phyloP scores from a whole-genome alignment of 2,113 vertebrate species.

The Labeo rohita region DNA sequence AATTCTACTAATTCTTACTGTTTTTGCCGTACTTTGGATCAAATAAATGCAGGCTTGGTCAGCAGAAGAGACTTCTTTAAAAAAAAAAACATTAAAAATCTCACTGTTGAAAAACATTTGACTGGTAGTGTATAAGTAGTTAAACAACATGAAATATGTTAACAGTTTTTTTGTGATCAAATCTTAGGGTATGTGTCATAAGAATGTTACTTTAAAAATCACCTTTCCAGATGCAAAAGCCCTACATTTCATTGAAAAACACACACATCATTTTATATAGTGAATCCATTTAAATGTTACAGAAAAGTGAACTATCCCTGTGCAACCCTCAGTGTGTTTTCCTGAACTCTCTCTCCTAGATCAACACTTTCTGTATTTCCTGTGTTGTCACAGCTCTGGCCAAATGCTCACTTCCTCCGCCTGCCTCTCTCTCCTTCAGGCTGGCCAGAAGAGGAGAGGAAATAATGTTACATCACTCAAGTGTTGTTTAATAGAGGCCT shows the following conservation, averaged over 20 bases:
- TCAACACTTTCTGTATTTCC: not conserved
- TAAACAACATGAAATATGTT: no score
- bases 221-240: not conserved
- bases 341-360: not conserved
- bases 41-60: no score
- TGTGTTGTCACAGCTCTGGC: not conserved
- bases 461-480: constrained; percentile 1
- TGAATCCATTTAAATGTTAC: not conserved
- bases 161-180: not conserved
- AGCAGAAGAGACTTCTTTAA: no score
- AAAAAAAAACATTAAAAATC: no score
- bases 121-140: no score
- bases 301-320: not conserved
- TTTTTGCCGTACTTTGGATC: no score
- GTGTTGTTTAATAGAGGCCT: constrained; percentile 39
- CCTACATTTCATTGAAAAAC: not conserved
- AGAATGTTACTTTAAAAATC: not conserved
- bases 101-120: no score
- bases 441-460: not conserved
- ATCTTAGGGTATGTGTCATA: not conserved
- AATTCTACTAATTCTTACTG: no score
- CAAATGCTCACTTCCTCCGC: constrained; percentile 1
- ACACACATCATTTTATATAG: not conserved
- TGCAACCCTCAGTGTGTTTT: constrained; percentile 4
- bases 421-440: not conserved